These are phyloP conservation scores for Stomatorhinus ivindoensis DNA, from an alignment of 2,113 vertebrate species.

Conservation along the genomic window DNA sequence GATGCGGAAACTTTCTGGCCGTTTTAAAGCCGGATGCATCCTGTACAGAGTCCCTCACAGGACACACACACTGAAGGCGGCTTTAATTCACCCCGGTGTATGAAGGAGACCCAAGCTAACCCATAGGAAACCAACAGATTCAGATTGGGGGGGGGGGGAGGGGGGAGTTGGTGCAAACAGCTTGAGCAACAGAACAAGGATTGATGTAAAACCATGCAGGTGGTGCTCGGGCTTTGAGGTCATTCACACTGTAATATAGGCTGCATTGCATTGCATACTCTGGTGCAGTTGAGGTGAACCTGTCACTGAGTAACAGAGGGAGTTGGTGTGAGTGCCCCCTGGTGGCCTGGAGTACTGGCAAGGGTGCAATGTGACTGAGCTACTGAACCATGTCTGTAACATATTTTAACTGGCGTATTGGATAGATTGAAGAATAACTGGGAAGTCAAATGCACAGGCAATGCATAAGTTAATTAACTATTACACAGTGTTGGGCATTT, in stretches of 20 bases:
- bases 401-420: not conserved
- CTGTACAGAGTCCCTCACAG: not conserved
- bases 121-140: not conserved
- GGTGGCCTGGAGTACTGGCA: not conserved
- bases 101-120: not conserved
- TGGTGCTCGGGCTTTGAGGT: not conserved
- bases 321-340: not conserved
- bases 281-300: not conserved
- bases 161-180: not conserved
- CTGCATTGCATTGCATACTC: not conserved
- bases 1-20: not conserved
- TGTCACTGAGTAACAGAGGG: not conserved
- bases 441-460: no score
- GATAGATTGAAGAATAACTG: not conserved
- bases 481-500: not conserved
- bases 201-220: not conserved
- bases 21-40: not conserved
- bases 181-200: not conserved
- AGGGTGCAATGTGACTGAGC: not conserved
- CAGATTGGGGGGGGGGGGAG: not conserved
- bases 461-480: not conserved
- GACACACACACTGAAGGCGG: not conserved
- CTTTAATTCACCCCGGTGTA: not conserved
- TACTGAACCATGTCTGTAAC: not conserved
- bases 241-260: not conserved